Conservation (phyloP, 1,140 invertebrate species). For the Nymphalis io region DNA sequence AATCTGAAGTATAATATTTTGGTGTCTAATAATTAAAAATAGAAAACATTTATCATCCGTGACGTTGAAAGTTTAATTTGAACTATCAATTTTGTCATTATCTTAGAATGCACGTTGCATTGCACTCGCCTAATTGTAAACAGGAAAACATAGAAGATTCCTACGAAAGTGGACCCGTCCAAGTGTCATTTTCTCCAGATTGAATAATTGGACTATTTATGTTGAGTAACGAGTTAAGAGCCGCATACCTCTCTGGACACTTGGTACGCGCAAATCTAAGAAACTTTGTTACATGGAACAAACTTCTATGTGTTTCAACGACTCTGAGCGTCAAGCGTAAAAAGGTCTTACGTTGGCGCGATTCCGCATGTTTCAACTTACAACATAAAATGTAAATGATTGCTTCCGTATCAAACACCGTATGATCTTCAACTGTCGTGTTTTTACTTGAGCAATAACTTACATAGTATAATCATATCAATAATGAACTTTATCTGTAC, state of each 20-base stretch:
- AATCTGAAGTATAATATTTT: too few species aligned
- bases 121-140: neutral
- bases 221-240: conserved; percentile 6
- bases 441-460: neutral
- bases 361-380: conserved; percentile 33
- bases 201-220: conserved; percentile 14
- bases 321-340: conserved; percentile 25
- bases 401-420: conserved; percentile 20
- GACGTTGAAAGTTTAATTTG: too few species aligned
- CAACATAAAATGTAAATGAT: conserved; percentile 37
- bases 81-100: too few species aligned
- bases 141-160: neutral
- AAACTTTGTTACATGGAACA: conserved; percentile 51
- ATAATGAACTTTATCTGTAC: neutral
- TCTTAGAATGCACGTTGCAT: too few species aligned
- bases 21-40: too few species aligned
- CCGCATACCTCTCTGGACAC: conserved; percentile 47
- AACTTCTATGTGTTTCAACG: conserved; percentile 41
- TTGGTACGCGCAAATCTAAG: conserved; percentile 43
- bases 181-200: conserved; percentile 1
- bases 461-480: neutral
- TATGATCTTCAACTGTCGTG: neutral
- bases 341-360: conserved; percentile 30
- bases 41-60: too few species aligned
- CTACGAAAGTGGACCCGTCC: neutral